Evolutionary conservation across 2,888 invertebrate species (phyloP), one percentile per base, ranked within the genome.

Genomic region (Therioaphis trifolii): DNA sequence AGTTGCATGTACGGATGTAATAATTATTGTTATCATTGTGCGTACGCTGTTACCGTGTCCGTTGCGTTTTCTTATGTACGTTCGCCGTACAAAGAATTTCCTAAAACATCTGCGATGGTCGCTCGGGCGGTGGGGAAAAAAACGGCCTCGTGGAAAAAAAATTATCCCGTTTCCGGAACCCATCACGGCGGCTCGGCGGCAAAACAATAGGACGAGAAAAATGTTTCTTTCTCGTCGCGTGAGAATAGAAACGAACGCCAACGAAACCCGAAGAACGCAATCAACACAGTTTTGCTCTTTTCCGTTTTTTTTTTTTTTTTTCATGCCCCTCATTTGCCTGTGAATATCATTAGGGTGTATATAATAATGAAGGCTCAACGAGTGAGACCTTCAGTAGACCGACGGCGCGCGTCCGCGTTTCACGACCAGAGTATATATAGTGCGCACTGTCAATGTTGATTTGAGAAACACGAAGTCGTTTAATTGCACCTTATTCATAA

Each of bases 331-430:
- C 71, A 29, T 69, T 69, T 43, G 9, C 69, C 40, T 43, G 43
- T 79, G 69, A 79, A 79, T 69, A 79, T 79, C 71, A 80, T 80
- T 80, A 72, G 80, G 80, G 71, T 49, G 61, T 46, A 76, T n/a
- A 35, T 35, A 35, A 58, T 76, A 61, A 29, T 58, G 69, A 69
- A n/a, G 24, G 69, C 58, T 43, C n/a, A 43, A 78, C 66, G 27
- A 58, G 55, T n/a, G n/a, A n/a, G n/a, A n/a, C n/a, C n/a, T n/a
- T n/a, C n/a, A n/a, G n/a, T 14, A 69, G 43, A 40, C 29, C 15
- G 21, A 2, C 24, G 9, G 7, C 61, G 40, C 49, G n/a, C n/a
- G n/a, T 55, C 55, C n/a, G n/a, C 52, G 78, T 78, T 55, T 68
- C 24, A 14, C 12, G 24, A 63, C 29, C 7, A 63, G 63, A 27